Conservation (phyloP, 2,888 invertebrate genomes). For the Chloromyia formosa region DNA sequence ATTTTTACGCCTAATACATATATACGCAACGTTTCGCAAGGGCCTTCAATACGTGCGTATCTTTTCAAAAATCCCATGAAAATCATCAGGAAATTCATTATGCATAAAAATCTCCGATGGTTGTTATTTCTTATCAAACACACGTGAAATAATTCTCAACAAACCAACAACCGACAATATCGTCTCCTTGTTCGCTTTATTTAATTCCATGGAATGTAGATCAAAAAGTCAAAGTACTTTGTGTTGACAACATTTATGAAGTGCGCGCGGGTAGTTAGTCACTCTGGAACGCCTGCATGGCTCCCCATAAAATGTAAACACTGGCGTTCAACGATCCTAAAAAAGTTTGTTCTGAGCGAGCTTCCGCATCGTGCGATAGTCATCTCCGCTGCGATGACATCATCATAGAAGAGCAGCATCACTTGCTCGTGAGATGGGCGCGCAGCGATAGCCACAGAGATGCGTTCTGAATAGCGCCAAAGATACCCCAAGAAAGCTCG, state of each 20-base stretch:
- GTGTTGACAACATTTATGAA: conserved; percentile 35
- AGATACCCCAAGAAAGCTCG: too few species aligned
- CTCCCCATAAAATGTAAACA: conserved; percentile 38
- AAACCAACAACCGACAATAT: background rate
- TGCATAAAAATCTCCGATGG: background rate
- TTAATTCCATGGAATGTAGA: conserved; percentile 40
- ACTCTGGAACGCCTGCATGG: conserved; percentile 37
- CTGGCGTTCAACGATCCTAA: conserved; percentile 42
- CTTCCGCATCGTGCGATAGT: conserved; percentile 5
- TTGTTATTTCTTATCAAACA: conserved; percentile 25
- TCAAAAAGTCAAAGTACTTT: conserved; percentile 44
- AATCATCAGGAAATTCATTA: background rate
- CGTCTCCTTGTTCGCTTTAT: conserved; percentile 16
- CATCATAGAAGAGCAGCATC: conserved; percentile 21
- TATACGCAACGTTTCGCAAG: too few species aligned
- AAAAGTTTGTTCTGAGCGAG: conserved; percentile 18
- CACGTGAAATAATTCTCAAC: conserved; percentile 36
- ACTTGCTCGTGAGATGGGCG: background rate
- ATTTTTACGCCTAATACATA: too few species aligned
- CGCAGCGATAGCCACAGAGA: background rate
- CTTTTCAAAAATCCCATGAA: background rate
- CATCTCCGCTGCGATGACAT: conserved; percentile 32
- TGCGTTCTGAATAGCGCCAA: background rate
- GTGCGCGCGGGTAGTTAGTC: conserved; percentile 39
- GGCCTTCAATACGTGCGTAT: too few species aligned